A percentile compares a stretch with the other conserved stretches of the same genome.
phyloP scores from a whole-genome alignment of 92 coral and sea anemone genomes.

The Parazoanthus swiftii region DNA sequence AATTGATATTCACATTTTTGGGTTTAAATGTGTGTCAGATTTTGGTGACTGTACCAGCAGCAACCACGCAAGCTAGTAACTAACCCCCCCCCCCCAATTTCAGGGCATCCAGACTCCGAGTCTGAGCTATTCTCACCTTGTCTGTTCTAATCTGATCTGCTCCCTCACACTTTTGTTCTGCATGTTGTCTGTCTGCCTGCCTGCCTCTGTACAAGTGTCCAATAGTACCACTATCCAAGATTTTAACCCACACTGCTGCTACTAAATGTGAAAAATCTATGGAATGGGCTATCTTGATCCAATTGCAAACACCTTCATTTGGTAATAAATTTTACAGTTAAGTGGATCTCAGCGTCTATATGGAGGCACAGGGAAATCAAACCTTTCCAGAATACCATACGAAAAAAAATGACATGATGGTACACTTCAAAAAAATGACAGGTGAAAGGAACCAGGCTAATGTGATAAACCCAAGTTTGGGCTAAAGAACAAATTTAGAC shows the following conservation, averaged over 20 bases:
- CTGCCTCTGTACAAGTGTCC: not conserved
- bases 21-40: not conserved
- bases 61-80: too few relatives aligned
- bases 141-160: constrained; percentile 9
- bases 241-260: not conserved
- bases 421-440: too few relatives aligned
- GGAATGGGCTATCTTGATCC: not conserved
- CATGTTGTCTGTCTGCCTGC: not conserved
- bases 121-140: not conserved
- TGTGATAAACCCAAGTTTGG: too few relatives aligned
- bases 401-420: not conserved
- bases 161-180: not conserved
- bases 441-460: too few relatives aligned
- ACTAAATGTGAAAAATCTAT: not conserved
- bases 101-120: not conserved
- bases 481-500: too few relatives aligned
- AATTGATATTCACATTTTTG: too few relatives aligned
- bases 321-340: too few relatives aligned
- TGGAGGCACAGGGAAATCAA: too few relatives aligned
- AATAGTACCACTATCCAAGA: not conserved
- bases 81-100: not conserved
- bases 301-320: not conserved
- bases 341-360: not conserved
- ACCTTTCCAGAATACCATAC: not conserved
- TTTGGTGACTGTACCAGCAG: not conserved